These are phyloP conservation scores for Temnothorax unifasciatus DNA, from an alignment of 2,888 invertebrate genomes.

Conservation along the genomic window DNA sequence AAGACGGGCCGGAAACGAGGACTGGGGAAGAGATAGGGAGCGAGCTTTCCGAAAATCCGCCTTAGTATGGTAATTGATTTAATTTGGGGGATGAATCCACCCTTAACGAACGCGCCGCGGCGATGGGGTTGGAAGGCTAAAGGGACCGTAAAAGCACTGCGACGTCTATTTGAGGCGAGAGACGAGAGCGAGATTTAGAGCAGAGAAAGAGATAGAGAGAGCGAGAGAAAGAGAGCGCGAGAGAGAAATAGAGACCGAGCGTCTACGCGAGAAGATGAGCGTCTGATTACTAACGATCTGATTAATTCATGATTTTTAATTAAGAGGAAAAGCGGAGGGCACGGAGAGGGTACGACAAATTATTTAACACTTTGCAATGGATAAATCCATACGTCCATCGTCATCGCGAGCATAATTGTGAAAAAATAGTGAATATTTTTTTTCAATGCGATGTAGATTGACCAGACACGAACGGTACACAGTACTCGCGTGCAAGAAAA, in stretches of 20 bases:
- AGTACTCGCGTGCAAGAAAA: neutral
- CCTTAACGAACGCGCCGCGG: constrained; percentile 83
- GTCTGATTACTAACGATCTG: constrained; percentile 79
- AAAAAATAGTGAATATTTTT: constrained; percentile 46
- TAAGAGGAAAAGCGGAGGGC: constrained; percentile 71
- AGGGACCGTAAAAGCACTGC: constrained; percentile 82
- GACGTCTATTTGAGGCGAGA: constrained; percentile 78
- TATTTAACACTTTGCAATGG: constrained; percentile 67
- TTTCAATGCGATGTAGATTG: constrained; percentile 14
- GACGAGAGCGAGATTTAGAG: constrained; percentile 74
- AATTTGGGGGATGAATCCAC: constrained; percentile 85
- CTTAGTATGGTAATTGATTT: constrained; percentile 85
- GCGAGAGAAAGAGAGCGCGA: constrained; percentile 12
- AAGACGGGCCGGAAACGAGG: constrained; percentile 74
- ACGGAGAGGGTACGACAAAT: constrained; percentile 43
- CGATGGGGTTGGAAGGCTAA: constrained; percentile 82
- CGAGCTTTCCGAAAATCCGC: constrained; percentile 83
- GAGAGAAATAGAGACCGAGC: constrained; percentile 64
- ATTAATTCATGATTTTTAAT: constrained; percentile 79
- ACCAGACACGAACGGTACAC: neutral
- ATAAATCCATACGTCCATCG: constrained; percentile 64
- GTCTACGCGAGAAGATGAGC: constrained; percentile 78
- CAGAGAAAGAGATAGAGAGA: constrained; percentile 28
- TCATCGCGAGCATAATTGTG: constrained; percentile 65
- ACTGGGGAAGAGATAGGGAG: constrained; percentile 70